Evolutionary conservation across 2,113 vertebrate genomes (phyloP).

Genomic region (Lepus americanus): DNA sequence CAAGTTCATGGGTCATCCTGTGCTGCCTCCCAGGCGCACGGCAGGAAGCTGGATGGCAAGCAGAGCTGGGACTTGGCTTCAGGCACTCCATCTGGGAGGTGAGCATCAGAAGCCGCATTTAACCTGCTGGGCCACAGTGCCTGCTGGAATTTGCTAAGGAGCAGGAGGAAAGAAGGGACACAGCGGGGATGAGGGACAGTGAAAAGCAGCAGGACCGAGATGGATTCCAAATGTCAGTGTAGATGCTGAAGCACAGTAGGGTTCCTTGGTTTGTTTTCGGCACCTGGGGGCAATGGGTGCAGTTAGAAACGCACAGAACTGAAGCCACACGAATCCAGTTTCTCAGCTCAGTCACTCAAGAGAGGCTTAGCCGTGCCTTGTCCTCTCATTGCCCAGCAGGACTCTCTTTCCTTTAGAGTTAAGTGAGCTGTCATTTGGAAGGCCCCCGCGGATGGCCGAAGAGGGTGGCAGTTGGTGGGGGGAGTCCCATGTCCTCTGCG

Average conservation of each 20-base stretch:
- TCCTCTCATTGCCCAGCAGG: neutral
- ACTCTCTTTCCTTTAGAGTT: neutral
- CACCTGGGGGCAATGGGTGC: neutral
- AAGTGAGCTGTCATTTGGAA: neutral
- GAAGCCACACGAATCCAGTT: neutral
- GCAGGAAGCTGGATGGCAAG: no score
- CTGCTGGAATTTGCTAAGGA: neutral
- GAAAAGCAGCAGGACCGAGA: neutral
- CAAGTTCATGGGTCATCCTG: no score
- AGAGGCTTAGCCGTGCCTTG: neutral
- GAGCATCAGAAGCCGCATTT: no score
- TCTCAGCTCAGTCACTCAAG: neutral
- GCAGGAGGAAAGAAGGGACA: neutral
- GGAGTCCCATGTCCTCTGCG: neutral
- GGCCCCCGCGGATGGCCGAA: neutral
- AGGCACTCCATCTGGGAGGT: no score
- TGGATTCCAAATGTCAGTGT: neutral
- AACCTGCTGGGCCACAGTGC: neutral
- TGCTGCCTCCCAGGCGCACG: no score
- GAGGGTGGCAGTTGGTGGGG: fast-evolving
- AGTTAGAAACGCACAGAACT: neutral
- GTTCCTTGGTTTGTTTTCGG: neutral
- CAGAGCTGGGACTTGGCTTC: no score
- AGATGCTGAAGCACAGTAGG: neutral
- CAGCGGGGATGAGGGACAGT: neutral